A percentile compares a stretch with the other conserved stretches of the same genome.
phyloP scores from a whole-genome alignment of 2,888 invertebrate species.

The Ormyrus nitidulus region DNA sequence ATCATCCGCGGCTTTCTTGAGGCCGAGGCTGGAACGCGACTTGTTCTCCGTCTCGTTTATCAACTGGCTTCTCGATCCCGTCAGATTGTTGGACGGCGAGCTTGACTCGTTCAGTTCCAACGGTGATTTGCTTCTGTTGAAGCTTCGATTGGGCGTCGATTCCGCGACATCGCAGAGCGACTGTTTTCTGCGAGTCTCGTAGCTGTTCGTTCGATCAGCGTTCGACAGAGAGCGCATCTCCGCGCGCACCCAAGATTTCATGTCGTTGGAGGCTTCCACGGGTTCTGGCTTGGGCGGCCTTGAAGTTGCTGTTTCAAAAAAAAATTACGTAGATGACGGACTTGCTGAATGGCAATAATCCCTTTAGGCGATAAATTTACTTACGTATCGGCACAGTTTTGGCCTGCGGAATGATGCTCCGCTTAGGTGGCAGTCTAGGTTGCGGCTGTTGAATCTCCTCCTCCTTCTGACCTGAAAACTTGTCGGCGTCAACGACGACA shows the following conservation, averaged over 20 bases:
- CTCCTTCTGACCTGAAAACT: conserved; percentile 72
- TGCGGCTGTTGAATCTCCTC: conserved; percentile 20
- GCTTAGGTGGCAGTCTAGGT: conserved; percentile 52
- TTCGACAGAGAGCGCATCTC: conserved; percentile 65
- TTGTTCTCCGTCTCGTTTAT: not conserved
- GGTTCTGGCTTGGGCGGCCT: conserved; percentile 73
- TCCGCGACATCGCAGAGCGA: conserved; percentile 5
- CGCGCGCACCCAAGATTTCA: conserved; percentile 69
- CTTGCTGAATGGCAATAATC: not conserved
- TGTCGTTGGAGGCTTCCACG: conserved; percentile 67
- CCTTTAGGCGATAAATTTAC: conserved; percentile 24
- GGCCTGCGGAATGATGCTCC: conserved; percentile 42
- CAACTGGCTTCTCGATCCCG: conserved; percentile 28
- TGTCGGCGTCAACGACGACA: conserved; percentile 77
- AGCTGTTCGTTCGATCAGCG: conserved; percentile 17
- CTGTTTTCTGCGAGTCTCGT: conserved; percentile 37
- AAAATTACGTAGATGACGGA: not conserved
- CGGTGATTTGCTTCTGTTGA: conserved; percentile 52
- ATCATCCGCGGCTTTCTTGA: conserved; percentile 59
- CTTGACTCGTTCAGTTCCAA: conserved; percentile 53
- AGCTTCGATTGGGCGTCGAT: not conserved
- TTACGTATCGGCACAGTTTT: conserved; percentile 51
- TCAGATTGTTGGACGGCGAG: conserved; percentile 15
- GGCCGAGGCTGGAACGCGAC: conserved; percentile 27
- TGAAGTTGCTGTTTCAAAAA: conserved; percentile 69